These are phyloP conservation scores for Pristis pectinata DNA, from an alignment of 2,797 vertebrate genomes.

Conservation along the genomic window DNA sequence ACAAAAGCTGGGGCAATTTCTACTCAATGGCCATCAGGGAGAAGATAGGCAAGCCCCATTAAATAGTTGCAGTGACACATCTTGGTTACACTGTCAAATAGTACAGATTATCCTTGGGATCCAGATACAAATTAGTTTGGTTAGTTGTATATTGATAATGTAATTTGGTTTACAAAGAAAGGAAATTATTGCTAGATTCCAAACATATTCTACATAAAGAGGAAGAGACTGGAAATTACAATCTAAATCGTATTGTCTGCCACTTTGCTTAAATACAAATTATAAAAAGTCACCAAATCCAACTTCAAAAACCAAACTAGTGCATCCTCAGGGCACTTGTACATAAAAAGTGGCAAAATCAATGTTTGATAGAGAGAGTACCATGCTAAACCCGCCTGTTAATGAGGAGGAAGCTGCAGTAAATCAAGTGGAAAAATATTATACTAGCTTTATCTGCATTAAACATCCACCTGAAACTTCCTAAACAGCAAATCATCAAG, in stretches of 20 bases:
- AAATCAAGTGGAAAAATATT: constrained; percentile 12
- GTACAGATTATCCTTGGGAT: background rate
- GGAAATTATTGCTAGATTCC: background rate
- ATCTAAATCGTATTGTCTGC: background rate
- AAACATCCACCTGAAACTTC: background rate
- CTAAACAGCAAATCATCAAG: no score
- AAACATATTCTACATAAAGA: background rate
- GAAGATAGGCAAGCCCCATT: background rate
- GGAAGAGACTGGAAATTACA: background rate
- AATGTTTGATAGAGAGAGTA: background rate
- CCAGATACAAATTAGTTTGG: background rate
- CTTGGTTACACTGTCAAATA: background rate
- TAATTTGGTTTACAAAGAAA: background rate
- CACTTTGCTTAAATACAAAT: constrained; percentile 20
- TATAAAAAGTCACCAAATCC: constrained; percentile 10
- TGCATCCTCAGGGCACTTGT: background rate
- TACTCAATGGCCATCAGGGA: background rate
- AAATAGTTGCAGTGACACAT: background rate
- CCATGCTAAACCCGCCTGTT: background rate
- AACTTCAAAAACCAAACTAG: constrained; percentile 11
- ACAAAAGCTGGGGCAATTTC: background rate
- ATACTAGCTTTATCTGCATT: background rate
- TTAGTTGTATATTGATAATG: constrained; percentile 7
- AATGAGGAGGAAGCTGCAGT: constrained; percentile 7
- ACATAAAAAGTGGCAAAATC: background rate